Conservation (phyloP, 2,797 vertebrate genomes). For the Danionella dracula region DNA sequence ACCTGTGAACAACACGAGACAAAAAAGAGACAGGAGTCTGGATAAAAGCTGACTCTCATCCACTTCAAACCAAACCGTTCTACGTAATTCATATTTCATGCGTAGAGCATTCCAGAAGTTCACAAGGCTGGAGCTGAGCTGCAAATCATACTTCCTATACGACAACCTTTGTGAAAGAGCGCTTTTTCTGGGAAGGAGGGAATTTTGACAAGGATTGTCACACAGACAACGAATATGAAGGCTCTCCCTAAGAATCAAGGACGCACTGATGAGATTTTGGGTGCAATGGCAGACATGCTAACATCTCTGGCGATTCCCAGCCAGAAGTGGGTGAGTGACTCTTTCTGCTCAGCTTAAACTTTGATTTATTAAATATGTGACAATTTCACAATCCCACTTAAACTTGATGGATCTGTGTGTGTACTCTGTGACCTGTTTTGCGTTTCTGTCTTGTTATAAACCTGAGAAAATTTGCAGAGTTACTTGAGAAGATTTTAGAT, state of each 20-base stretch:
- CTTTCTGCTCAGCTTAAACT: background rate
- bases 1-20: constrained; percentile 21
- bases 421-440: too few species aligned
- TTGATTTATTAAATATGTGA: background rate
- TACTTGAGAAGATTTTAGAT: too few species aligned
- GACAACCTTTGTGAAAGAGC: constrained; percentile 26
- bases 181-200: constrained; percentile 21
- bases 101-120: constrained; percentile 53
- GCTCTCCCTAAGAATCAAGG: constrained; percentile 75
- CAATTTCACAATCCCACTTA: background rate
- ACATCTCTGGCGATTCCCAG: constrained; percentile 81
- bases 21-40: constrained; percentile 21
- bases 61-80: constrained; percentile 22
- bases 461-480: too few species aligned
- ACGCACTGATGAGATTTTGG: constrained; percentile 86
- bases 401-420: too few species aligned
- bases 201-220: constrained; percentile 3
- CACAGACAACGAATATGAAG: constrained; percentile 58
- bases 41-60: constrained; percentile 25
- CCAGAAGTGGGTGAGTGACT: constrained; percentile 80
- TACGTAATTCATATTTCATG: constrained; percentile 55
- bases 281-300: constrained; percentile 86
- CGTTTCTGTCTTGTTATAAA: too few species aligned
- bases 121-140: constrained; percentile 42
- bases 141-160: constrained; percentile 46